Conservation (phyloP, 2,113 vertebrate species). For the Dicaeum eximium region DNA sequence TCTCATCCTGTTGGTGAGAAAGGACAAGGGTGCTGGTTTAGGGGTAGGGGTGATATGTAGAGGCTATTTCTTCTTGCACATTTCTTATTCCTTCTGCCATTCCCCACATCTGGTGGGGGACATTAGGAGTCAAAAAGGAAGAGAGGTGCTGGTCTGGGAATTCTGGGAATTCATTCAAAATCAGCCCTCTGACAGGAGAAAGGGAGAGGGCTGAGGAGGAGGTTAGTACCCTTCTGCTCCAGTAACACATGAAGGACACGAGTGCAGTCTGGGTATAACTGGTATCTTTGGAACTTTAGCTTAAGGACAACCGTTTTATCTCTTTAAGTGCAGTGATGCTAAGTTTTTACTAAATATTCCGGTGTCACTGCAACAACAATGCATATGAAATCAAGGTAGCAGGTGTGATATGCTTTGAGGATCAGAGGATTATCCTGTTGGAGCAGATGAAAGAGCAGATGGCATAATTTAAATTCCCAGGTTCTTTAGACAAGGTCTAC, state of each 20-base stretch:
- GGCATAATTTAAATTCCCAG: neutral
- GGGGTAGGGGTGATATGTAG: neutral
- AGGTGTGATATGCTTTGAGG: neutral
- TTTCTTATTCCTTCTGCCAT: neutral
- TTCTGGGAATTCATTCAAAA: too few species aligned
- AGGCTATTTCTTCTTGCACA: neutral
- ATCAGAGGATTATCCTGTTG: neutral
- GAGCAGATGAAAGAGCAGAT: neutral
- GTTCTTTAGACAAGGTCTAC: neutral
- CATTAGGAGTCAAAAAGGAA: neutral
- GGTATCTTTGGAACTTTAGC: neutral
- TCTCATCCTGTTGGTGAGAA: neutral
- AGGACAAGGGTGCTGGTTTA: neutral
- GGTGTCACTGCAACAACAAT: neutral
- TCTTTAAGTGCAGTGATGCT: neutral
- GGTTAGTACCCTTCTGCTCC: neutral
- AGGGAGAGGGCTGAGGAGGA: neutral
- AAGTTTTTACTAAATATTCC: neutral
- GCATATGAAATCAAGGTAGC: neutral
- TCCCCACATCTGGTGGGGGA: neutral
- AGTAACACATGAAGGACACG: fast-evolving
- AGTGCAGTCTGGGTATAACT: neutral
- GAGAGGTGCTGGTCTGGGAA: neutral
- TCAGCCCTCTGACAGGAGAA: neutral
- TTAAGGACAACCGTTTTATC: neutral